These are phyloP conservation scores for Schlechtendalia chinensis DNA, from an alignment of 1,140 invertebrate genomes.

Conservation along the genomic window DNA sequence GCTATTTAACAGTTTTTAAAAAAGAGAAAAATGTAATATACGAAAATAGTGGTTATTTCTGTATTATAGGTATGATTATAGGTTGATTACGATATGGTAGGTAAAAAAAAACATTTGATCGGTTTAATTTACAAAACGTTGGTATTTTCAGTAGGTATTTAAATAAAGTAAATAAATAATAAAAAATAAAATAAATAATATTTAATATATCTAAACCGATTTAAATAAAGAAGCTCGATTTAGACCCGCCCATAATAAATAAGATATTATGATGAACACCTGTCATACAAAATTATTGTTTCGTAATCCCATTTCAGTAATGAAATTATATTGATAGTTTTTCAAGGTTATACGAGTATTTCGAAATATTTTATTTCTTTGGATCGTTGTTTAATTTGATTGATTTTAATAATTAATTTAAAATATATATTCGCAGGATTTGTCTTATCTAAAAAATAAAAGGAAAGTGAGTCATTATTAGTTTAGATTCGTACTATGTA, in stretches of 20 bases:
- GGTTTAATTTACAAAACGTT: neutral
- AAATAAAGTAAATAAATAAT: too few species aligned
- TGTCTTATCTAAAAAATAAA: neutral
- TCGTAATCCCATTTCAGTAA: neutral
- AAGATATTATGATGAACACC: conserved; percentile 13
- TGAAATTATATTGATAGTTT: neutral
- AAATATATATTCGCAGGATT: neutral
- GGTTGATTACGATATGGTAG: too few species aligned
- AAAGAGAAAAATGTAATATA: too few species aligned
- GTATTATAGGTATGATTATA: too few species aligned
- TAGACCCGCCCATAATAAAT: conserved; percentile 23
- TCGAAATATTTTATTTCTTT: conserved; percentile 1
- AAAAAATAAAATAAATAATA: too few species aligned
- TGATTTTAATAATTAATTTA: conserved; percentile 19
- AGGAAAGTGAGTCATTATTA: conserved; percentile 36
- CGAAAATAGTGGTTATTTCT: too few species aligned
- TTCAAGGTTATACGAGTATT: conserved; percentile 12
- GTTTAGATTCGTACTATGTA: neutral
- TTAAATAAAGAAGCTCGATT: conserved; percentile 3
- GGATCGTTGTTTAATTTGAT: neutral
- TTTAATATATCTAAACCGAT: neutral
- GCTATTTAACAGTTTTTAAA: too few species aligned
- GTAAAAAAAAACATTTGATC: too few species aligned
- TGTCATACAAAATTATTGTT: conserved; percentile 16
- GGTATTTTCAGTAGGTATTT: neutral